Evolutionary conservation across 2,797 vertebrate species (phyloP).

Genomic region (Esox lucius): DNA sequence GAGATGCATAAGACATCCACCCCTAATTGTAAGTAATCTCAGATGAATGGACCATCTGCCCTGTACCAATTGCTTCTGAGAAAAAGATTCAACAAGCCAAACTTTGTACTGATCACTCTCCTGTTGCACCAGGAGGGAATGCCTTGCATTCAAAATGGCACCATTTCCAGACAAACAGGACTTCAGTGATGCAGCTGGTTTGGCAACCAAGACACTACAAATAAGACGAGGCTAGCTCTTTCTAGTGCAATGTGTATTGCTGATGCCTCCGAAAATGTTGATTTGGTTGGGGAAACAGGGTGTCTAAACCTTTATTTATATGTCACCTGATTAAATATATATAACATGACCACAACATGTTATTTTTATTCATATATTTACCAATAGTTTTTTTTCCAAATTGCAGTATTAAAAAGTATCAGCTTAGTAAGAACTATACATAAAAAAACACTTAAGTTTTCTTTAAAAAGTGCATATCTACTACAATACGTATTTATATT

Average conservation of each 20-base stretch:
- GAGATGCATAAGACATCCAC: conserved; percentile 22
- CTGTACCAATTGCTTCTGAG: conserved; percentile 19
- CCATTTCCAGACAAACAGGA: conserved; percentile 24
- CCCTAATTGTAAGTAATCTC: conserved; percentile 18
- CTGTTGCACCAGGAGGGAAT: conserved; percentile 1
- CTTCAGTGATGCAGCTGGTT: conserved; percentile 36
- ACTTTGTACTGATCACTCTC: conserved; percentile 33
- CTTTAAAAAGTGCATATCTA: too few species aligned
- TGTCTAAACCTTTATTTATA: not conserved
- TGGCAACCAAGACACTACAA: conserved; percentile 2
- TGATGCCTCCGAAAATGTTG: not conserved
- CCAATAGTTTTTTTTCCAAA: too few species aligned
- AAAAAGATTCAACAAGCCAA: conserved; percentile 39
- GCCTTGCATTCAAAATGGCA: conserved; percentile 34
- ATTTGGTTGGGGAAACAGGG: conserved; percentile 7
- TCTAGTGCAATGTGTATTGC: conserved; percentile 2
- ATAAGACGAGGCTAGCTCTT: not conserved
- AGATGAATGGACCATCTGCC: conserved; percentile 42
- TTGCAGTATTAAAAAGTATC: too few species aligned
- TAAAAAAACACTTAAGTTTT: too few species aligned
- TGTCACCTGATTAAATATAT: too few species aligned
- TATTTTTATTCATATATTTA: too few species aligned
- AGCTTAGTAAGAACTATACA: too few species aligned
- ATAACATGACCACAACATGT: too few species aligned
- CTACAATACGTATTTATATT: too few species aligned